Evolutionary conservation across 37 sponge, comb jelly and placozoan genomes (phyloP), one percentile per base, ranked within the genome.

Genomic region (Haliclona indistincta): DNA sequence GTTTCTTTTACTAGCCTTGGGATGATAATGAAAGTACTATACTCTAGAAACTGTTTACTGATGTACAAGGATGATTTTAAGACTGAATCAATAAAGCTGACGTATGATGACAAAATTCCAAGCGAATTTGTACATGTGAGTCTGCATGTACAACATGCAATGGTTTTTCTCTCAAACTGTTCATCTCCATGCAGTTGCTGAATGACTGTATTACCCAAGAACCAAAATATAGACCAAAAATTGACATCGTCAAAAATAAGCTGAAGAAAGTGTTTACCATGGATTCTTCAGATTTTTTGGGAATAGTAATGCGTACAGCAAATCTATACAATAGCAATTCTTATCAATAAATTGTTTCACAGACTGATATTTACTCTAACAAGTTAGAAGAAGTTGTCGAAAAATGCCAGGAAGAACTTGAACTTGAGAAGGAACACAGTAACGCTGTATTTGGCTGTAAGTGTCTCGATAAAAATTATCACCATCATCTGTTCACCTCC

Each of bases 311-410:
- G n/a, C n/a, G n/a, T n/a, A n/a, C n/a, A n/a, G n/a, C n/a, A n/a
- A n/a, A n/a, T n/a, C n/a, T n/a, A n/a, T n/a, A n/a, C n/a, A n/a
- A n/a, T n/a, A n/a, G n/a, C n/a, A n/a, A n/a, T n/a, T n/a, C n/a
- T n/a, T n/a, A n/a, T n/a, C n/a, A n/a, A n/a, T n/a, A n/a, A n/a
- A n/a, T n/a, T n/a, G n/a, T n/a, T n/a, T n/a, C n/a, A n/a, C n/a
- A n/a, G n/a, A n/a, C n/a, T n/a, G n/a, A n/a, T n/a, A n/a, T n/a
- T n/a, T n/a, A n/a, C n/a, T n/a, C n/a, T n/a, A 25, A 43, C 26
- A 47, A 34, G 7, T 56, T 72, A 37, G 73, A 72, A 23, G 73
- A 72, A 5, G 7, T 6, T 23, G 20, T 72, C 20, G 60, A 72
- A 54, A 36, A 33, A 54, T n/a, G 20, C 3, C 3, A 34, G 23